Evolutionary conservation across 2,888 invertebrate genomes (phyloP).

Genomic region (Listrodromus nycthemerus): DNA sequence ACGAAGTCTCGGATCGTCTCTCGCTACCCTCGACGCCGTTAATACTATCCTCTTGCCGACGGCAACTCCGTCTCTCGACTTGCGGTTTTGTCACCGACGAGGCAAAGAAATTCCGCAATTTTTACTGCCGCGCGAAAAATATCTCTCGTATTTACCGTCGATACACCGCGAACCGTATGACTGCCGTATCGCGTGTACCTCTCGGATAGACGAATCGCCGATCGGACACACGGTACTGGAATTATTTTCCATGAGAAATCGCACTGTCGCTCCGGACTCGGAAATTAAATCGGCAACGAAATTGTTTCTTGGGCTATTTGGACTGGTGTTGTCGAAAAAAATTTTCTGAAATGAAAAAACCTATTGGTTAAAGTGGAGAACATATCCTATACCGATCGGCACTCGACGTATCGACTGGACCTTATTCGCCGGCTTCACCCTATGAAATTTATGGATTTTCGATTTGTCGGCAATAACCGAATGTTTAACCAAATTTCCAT

Average conservation of each 20-base stretch:
- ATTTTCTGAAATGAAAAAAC: too few relatives aligned
- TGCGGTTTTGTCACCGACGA: not conserved
- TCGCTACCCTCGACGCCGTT: not conserved
- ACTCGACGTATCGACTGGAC: too few relatives aligned
- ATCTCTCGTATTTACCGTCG: constrained; percentile 20
- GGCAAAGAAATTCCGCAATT: constrained; percentile 12
- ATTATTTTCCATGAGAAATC: constrained; percentile 9
- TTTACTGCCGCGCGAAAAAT: constrained; percentile 7
- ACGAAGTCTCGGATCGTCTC: constrained; percentile 26
- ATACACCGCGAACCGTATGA: constrained; percentile 35
- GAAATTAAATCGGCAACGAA: not conserved
- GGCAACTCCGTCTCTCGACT: constrained; percentile 10
- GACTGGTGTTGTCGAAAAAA: not conserved
- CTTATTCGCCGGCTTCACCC: too few relatives aligned
- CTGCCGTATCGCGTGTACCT: constrained; percentile 23
- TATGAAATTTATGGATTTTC: too few relatives aligned
- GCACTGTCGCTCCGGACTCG: not conserved
- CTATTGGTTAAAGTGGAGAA: too few relatives aligned
- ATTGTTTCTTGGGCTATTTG: not conserved
- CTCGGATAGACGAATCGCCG: constrained; percentile 29
- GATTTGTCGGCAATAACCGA: too few relatives aligned
- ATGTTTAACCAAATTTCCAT: too few relatives aligned
- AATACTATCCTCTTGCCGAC: constrained; percentile 14
- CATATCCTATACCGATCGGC: too few relatives aligned
- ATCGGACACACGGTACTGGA: constrained; percentile 25